Conservation (phyloP, 2,888 invertebrate species). For the Heliconius aoede region DNA sequence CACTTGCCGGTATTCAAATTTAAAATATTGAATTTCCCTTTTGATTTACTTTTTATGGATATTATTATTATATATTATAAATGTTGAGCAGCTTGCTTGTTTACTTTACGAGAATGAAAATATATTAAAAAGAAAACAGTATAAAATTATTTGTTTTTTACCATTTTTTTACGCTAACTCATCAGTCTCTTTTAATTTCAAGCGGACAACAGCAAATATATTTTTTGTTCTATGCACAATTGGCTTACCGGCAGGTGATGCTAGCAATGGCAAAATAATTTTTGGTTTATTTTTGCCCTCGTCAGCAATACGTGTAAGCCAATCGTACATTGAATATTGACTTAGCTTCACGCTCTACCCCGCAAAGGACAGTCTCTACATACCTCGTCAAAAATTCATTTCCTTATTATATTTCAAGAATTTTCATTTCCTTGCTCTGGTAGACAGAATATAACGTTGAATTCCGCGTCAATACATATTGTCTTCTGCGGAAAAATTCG, state of each 20-base stretch:
- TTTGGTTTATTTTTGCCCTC: neutral
- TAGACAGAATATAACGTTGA: too few relatives aligned
- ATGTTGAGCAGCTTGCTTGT: neutral
- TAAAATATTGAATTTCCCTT: conserved; percentile 22
- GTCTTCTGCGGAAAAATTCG: too few relatives aligned
- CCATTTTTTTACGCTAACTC: too few relatives aligned
- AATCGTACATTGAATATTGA: neutral
- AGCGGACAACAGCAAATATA: neutral
- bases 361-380: too few relatives aligned
- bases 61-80: neutral
- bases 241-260: too few relatives aligned
- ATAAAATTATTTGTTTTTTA: neutral
- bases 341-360: too few relatives aligned
- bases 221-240: neutral
- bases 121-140: too few relatives aligned
- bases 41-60: conserved; percentile 32
- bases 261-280: neutral
- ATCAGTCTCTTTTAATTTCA: neutral
- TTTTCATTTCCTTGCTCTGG: too few relatives aligned
- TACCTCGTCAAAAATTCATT: too few relatives aligned
- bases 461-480: too few relatives aligned
- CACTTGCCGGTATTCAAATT: conserved; percentile 17
- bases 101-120: neutral
- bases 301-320: neutral
- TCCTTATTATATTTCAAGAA: too few relatives aligned